Evolutionary conservation across 1,140 invertebrate genomes (phyloP), one percentile per base, ranked within the genome.

Genomic region (Nomia melanderi): DNA sequence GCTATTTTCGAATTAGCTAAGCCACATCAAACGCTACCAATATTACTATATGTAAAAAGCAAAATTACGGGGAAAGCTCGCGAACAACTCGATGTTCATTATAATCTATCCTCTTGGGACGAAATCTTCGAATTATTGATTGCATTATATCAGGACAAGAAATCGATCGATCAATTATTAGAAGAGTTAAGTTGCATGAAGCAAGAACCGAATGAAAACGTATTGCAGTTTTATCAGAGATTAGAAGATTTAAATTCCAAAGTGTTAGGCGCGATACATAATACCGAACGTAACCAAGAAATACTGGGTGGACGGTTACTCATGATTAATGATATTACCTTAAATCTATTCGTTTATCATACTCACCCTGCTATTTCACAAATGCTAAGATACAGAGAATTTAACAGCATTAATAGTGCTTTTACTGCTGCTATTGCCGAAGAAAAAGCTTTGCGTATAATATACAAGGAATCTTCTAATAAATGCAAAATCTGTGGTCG

Each of bases 21-120:
- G 4, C 14, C 47, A 1, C 2, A 0, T 1, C 31, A 53, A 54
- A 0, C 2, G 12, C 0, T 1, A 6, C n/a, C 64, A 7, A 5
- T 67, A 3, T 6, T 65, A 14, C 6, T 33, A 0, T 53, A 12
- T 5, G 27, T 50, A 14, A 53, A 65, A 50, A 65, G 44, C 14
- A 36, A 1, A 20, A 67, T 54, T 8, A 17, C 20, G 0, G 50
- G 47, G 0, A 67, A 54, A 25, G 65, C 50, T 9, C n/a, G 31
- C 0, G 65, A 67, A 36, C 31, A 67, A 67, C 25, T 67, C 0
- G 65, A 67, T 14, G 7, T 54, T 0, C 65, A 67, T 39, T 54
- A n/a, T 23, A 67, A 67, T 36, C 11, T 54, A 8, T 54, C 47
- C 0, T 39, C 31, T 7, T 54, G 50, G 47, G 0, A 2, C 2